phyloP scores from a whole-genome alignment of 2,888 invertebrate species.

The Calameuta filiformis region DNA sequence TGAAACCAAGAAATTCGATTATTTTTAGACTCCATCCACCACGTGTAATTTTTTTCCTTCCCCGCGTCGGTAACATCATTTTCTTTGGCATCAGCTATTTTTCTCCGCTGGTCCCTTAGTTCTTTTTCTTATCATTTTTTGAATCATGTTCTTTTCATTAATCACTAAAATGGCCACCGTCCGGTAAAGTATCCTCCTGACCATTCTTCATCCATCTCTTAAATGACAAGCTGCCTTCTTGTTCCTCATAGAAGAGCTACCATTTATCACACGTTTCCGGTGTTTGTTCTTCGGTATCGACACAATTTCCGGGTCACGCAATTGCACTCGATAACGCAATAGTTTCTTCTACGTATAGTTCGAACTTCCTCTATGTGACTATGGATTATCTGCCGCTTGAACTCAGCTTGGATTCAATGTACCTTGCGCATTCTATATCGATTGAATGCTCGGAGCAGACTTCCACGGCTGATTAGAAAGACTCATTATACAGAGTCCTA shows the following conservation, averaged over 20 bases:
- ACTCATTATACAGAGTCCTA: not conserved
- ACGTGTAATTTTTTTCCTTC: not conserved
- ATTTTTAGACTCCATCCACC: not conserved
- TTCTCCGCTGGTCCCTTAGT: not conserved
- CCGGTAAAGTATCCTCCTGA: slow-evolving; percentile 8
- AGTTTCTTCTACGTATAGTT: not conserved
- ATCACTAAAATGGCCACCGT: slow-evolving; percentile 12
- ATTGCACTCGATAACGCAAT: not conserved
- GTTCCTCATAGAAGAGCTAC: slow-evolving; percentile 9
- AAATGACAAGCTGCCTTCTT: slow-evolving; percentile 9
- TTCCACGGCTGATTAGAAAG: not conserved
- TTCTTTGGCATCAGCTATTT: not conserved
- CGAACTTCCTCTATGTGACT: not conserved
- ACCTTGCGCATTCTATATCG: not conserved
- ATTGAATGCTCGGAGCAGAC: not conserved
- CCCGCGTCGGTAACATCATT: not conserved
- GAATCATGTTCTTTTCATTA: slow-evolving; percentile 9
- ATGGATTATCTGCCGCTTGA: not conserved
- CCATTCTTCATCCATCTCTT: slow-evolving; percentile 15
- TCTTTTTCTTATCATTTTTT: not conserved
- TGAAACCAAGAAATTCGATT: not conserved
- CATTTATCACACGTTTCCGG: slow-evolving; percentile 17
- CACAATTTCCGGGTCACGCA: not conserved
- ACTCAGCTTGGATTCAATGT: slow-evolving; percentile 4
- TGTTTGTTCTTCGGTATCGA: slow-evolving; percentile 5